Percentiles rank a stretch among this genome's conserved stretches.
Conservation (phyloP, 35 echinoderm and acorn worm species). For the Ophioderma brevispina region DNA sequence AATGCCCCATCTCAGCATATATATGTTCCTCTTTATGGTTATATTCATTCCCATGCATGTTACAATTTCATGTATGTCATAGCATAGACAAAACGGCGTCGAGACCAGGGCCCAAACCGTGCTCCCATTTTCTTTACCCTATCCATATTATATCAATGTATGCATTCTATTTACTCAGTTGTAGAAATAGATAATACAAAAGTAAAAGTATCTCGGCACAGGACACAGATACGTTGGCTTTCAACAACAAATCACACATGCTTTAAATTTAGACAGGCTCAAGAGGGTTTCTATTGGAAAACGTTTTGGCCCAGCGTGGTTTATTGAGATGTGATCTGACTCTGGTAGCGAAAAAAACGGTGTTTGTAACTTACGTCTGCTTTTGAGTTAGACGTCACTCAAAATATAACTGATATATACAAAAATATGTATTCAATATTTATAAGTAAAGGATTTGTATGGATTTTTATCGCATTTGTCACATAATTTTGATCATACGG, state of each 20-base stretch:
- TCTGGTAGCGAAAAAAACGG: too few relatives aligned
- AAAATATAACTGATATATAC: too few relatives aligned
- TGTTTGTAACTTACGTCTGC: too few relatives aligned
- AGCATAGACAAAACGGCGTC: not conserved
- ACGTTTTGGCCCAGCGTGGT: not conserved
- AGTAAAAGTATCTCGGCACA: not conserved
- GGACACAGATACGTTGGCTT: not conserved
- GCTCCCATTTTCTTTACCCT: not conserved
- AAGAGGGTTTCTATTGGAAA: not conserved
- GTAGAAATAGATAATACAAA: not conserved
- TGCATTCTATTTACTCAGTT: not conserved
- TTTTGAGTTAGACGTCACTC: too few relatives aligned
- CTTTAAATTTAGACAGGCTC: slow-evolving; percentile 3
- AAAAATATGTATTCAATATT: too few relatives aligned
- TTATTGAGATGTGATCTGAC: not conserved
- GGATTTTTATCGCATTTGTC: too few relatives aligned
- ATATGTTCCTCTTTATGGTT: too few relatives aligned
- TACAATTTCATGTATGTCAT: not conserved
- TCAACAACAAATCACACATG: not conserved
- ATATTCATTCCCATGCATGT: too few relatives aligned
- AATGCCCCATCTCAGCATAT: too few relatives aligned
- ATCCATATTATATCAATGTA: not conserved
- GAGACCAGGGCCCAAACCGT: not conserved
- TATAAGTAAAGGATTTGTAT: too few relatives aligned
- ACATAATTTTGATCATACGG: too few relatives aligned